These are phyloP conservation scores for Acrobasis repandana DNA, from an alignment of 2,888 invertebrate genomes.

Conservation along the genomic window DNA sequence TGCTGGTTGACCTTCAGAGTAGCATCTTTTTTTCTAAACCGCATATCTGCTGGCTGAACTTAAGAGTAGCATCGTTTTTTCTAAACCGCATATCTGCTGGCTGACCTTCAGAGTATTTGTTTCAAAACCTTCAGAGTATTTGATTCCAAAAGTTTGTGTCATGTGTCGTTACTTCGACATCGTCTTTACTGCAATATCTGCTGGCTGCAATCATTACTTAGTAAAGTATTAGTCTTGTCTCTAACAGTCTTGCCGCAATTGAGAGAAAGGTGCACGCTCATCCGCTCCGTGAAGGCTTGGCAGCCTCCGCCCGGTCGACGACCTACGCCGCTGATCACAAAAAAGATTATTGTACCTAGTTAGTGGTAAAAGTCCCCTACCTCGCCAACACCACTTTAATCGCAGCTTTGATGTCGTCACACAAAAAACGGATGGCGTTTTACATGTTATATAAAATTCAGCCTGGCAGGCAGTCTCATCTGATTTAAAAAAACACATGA, in stretches of 20 bases:
- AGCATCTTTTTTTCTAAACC: too few relatives aligned
- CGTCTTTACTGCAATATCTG: slow-evolving; percentile 1
- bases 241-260: slow-evolving; percentile 50
- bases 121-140: too few relatives aligned
- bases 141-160: background rate
- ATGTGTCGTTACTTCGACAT: background rate
- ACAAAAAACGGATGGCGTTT: background rate
- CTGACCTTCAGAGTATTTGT: too few relatives aligned
- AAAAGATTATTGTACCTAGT: slow-evolving; percentile 61
- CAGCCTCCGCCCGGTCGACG: slow-evolving; percentile 77
- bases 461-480: background rate
- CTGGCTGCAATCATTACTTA: background rate
- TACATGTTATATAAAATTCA: background rate
- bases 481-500: too few relatives aligned
- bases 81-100: too few relatives aligned
- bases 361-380: slow-evolving; percentile 3
- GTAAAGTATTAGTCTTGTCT: slow-evolving; percentile 3
- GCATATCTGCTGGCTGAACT: too few relatives aligned
- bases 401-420: background rate
- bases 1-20: too few relatives aligned
- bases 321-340: slow-evolving; percentile 72
- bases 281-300: slow-evolving; percentile 73
- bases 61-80: too few relatives aligned
- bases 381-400: background rate
- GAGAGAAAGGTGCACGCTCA: slow-evolving; percentile 71